Percentiles rank a stretch among this genome's conserved stretches.
phyloP scores from a whole-genome alignment of 2,113 vertebrate species.

The Nanger granti region DNA sequence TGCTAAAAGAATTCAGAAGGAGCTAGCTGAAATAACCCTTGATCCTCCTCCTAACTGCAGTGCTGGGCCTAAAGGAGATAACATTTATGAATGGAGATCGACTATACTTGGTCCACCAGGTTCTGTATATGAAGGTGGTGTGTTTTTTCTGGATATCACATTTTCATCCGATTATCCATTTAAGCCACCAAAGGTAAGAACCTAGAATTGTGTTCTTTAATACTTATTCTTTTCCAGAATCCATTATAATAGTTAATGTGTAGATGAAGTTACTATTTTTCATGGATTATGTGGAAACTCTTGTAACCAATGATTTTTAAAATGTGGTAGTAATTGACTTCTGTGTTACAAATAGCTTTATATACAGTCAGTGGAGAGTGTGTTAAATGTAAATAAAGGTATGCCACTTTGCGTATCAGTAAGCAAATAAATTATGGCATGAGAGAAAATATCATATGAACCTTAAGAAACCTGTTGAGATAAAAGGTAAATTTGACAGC shows the following conservation, averaged over 20 bases:
- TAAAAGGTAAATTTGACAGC: background rate
- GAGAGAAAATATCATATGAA: background rate
- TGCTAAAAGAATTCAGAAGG: slow-evolving; percentile 97
- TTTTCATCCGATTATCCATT: slow-evolving; percentile 99
- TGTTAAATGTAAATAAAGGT: background rate
- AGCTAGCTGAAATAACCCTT: slow-evolving; percentile 93
- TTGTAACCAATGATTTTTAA: slow-evolving; percentile 5
- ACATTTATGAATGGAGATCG: slow-evolving; percentile 98
- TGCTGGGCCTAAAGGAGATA: slow-evolving; percentile 96
- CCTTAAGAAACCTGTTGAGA: background rate
- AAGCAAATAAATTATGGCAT: background rate
- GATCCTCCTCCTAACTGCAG: slow-evolving; percentile 96
- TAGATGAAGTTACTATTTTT: slow-evolving; percentile 21
- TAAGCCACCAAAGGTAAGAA: slow-evolving; percentile 96
- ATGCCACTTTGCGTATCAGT: background rate
- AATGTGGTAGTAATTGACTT: background rate
- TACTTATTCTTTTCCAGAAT: background rate
- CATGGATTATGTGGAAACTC: background rate
- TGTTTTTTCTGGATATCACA: slow-evolving; percentile 97
- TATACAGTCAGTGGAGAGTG: background rate
- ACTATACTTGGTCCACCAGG: slow-evolving; percentile 97
- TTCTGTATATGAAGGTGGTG: slow-evolving; percentile 96
- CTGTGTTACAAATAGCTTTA: slow-evolving; percentile 21
- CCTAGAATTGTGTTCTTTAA: slow-evolving; percentile 30
- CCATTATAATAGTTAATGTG: background rate